A percentile compares a stretch with the other conserved stretches of the same genome.
Evolutionary conservation across 2,113 vertebrate species (phyloP).

Genomic region (Paramormyrops kingsleyae): DNA sequence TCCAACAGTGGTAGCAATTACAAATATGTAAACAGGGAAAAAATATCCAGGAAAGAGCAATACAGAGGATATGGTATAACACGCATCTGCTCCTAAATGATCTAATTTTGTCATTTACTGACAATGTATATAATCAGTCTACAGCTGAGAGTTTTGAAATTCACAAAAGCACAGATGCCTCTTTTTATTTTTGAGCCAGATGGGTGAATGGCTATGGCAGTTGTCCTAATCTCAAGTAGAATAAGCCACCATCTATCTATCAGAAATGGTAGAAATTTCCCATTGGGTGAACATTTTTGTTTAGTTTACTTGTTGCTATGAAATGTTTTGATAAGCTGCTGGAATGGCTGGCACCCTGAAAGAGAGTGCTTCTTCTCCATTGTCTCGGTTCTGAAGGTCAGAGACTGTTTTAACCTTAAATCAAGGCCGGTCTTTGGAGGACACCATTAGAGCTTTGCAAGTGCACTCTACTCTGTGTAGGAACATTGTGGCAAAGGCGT

Average conservation of each 20-base stretch:
- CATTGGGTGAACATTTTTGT: not conserved
- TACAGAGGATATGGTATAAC: not conserved
- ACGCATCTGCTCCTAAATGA: not conserved
- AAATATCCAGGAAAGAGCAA: not conserved
- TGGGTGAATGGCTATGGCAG: not conserved
- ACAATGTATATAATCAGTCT: not conserved
- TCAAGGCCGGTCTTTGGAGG: not conserved
- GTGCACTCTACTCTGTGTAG: not conserved
- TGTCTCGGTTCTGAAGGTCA: not conserved
- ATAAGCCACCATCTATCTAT: not conserved
- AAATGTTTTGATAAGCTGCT: not conserved
- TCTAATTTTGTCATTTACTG: not conserved
- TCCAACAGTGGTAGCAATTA: not conserved
- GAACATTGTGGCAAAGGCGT: not conserved
- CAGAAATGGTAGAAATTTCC: not conserved
- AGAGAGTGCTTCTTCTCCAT: not conserved
- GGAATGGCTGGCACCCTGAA: not conserved
- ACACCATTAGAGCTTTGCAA: not conserved
- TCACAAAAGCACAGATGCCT: conserved; percentile 3
- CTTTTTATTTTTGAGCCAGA: not conserved
- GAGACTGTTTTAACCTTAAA: not conserved
- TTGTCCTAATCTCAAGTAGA: not conserved
- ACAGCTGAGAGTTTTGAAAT: not conserved
- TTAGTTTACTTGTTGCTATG: not conserved
- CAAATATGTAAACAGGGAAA: not conserved